Conservation (phyloP, 2,113 vertebrate genomes). For the Naja naja region DNA sequence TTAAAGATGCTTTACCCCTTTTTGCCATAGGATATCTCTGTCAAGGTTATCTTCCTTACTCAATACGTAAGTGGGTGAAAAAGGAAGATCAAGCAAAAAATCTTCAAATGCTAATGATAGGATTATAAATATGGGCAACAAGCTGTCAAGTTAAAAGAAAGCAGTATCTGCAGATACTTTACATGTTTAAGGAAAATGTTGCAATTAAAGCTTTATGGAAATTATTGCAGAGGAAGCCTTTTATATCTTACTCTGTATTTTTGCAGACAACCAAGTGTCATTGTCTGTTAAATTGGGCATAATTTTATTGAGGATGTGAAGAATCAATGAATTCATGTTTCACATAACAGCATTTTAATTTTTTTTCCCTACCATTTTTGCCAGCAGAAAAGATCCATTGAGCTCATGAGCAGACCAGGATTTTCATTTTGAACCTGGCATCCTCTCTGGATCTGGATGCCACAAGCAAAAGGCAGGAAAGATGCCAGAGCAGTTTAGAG, state of each 20-base stretch:
- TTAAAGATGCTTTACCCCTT: not conserved
- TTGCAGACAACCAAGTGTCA: not conserved
- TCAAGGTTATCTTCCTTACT: not conserved
- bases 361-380: not conserved
- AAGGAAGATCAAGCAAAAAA: not conserved
- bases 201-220: not conserved
- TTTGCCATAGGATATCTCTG: not conserved
- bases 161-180: not conserved
- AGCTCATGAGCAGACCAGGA: too few relatives aligned
- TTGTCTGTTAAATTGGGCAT: not conserved
- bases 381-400: not conserved
- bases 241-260: not conserved
- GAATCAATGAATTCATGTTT: not conserved
- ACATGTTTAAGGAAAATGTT: not conserved
- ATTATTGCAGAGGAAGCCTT: not conserved
- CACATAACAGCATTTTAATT: not conserved
- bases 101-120: not conserved
- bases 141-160: not conserved
- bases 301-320: not conserved
- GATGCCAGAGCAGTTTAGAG: not conserved
- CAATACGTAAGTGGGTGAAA: not conserved
- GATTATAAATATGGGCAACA: not conserved
- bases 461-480: not conserved
- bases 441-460: not conserved
- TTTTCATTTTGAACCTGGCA: not conserved